Conservation (phyloP, 2,888 invertebrate species). For the Pterostichus niger region DNA sequence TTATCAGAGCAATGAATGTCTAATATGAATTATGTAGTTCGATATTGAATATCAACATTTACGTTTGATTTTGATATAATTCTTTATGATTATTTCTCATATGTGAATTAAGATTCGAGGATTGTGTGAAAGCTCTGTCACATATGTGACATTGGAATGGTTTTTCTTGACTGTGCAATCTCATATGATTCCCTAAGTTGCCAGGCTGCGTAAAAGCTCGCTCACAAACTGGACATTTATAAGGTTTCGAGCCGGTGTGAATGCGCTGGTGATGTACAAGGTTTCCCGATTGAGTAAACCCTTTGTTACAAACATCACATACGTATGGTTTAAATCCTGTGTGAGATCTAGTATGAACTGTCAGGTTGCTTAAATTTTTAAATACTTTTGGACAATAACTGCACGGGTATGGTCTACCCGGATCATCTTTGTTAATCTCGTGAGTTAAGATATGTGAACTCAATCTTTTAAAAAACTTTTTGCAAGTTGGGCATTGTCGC, state of each 20-base stretch:
- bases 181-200: slow-evolving; percentile 74
- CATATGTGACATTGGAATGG: slow-evolving; percentile 76
- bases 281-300: slow-evolving; percentile 76
- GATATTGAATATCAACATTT: not conserved
- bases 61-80: slow-evolving; percentile 19
- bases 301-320: slow-evolving; percentile 75
- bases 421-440: slow-evolving; percentile 71
- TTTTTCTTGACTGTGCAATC: slow-evolving; percentile 76
- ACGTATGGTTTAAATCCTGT: slow-evolving; percentile 75
- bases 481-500: slow-evolving; percentile 76
- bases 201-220: slow-evolving; percentile 76
- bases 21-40: not conserved
- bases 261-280: slow-evolving; percentile 75
- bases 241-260: slow-evolving; percentile 76
- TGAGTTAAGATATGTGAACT: slow-evolving; percentile 77
- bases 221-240: slow-evolving; percentile 76
- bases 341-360: slow-evolving; percentile 75
- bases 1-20: not conserved
- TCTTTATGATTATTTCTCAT: slow-evolving; percentile 75
- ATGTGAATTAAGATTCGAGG: slow-evolving; percentile 76
- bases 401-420: slow-evolving; percentile 72
- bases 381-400: slow-evolving; percentile 73
- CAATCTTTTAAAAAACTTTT: slow-evolving; percentile 76
- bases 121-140: slow-evolving; percentile 76
- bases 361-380: slow-evolving; percentile 74